These are phyloP conservation scores for Rhodophaea formosa DNA, from an alignment of 2,888 invertebrate genomes.

Conservation along the genomic window DNA sequence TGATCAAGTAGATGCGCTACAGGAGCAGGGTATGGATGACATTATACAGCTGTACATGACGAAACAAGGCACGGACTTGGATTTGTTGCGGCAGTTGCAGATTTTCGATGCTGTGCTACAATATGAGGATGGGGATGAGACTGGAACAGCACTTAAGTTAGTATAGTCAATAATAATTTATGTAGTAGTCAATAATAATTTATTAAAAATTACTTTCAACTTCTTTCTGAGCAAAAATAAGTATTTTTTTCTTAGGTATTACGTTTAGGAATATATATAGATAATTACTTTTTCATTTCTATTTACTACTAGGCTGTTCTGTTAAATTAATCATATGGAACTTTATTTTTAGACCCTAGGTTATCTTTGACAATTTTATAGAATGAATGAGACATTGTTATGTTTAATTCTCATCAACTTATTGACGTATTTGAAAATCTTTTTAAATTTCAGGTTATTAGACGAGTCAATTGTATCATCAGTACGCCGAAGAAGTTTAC, in stretches of 20 bases:
- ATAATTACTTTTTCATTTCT: too few relatives aligned
- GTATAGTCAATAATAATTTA: conserved; percentile 36
- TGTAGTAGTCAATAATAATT: neutral
- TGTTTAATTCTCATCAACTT: neutral
- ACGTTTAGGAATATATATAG: too few relatives aligned
- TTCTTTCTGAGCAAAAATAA: too few relatives aligned
- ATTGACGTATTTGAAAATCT: neutral
- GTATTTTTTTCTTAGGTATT: too few relatives aligned
- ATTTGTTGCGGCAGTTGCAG: conserved; percentile 95
- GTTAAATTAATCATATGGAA: too few relatives aligned
- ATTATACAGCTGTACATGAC: conserved; percentile 94
- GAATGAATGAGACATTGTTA: too few relatives aligned
- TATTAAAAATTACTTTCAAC: too few relatives aligned
- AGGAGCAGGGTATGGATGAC: conserved; percentile 95
- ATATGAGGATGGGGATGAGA: conserved; percentile 88
- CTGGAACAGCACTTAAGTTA: conserved; percentile 81
- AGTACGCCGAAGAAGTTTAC: conserved; percentile 79
- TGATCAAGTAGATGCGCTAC: conserved; percentile 97
- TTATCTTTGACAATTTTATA: too few relatives aligned
- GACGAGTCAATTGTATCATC: conserved; percentile 88
- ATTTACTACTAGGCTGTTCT: too few relatives aligned
- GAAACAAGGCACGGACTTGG: conserved; percentile 95
- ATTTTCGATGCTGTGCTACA: conserved; percentile 96
- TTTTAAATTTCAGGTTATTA: conserved; percentile 71
- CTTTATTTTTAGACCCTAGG: too few relatives aligned